A percentile compares a stretch with the other conserved stretches of the same genome.
Evolutionary conservation across 2,113 vertebrate genomes (phyloP).

Genomic region (Pygoscelis antarcticus): DNA sequence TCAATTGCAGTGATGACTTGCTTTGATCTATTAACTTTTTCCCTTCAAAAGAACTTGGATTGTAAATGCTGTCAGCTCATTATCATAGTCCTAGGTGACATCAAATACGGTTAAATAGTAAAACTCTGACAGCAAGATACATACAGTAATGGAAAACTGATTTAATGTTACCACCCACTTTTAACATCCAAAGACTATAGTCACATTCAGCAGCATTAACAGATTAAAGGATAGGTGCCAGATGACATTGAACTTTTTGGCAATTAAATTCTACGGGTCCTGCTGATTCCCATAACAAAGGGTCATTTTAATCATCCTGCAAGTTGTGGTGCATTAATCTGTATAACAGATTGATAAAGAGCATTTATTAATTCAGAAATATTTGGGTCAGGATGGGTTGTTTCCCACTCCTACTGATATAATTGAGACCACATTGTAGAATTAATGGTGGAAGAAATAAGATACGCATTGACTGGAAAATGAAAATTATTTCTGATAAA

Average conservation of each 20-base stretch:
- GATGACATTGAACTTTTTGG: constrained; percentile 72
- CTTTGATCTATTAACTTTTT: constrained; percentile 19
- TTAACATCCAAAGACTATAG: constrained; percentile 47
- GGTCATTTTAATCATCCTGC: constrained; percentile 79
- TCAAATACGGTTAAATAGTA: constrained; percentile 20
- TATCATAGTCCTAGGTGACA: background rate
- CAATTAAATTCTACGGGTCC: constrained; percentile 71
- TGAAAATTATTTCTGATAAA: constrained; percentile 75
- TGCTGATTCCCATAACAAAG: constrained; percentile 68
- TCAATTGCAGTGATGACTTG: background rate
- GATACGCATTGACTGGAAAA: constrained; percentile 80
- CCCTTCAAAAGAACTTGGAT: background rate
- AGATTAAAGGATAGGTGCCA: constrained; percentile 54
- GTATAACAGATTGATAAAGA: constrained; percentile 79
- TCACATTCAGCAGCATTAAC: constrained; percentile 31
- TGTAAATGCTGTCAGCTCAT: background rate
- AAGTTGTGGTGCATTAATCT: constrained; percentile 77
- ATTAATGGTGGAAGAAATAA: constrained; percentile 84
- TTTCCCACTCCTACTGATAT: constrained; percentile 70
- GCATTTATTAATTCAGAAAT: constrained; percentile 77
- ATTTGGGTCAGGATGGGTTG: constrained; percentile 70
- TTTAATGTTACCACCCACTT: constrained; percentile 11
- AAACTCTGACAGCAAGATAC: constrained; percentile 4
- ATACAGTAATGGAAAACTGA: constrained; percentile 29
- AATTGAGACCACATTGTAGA: constrained; percentile 76